Evolutionary conservation across 2,113 vertebrate genomes (phyloP).

Genomic region (Colinus virginianus): DNA sequence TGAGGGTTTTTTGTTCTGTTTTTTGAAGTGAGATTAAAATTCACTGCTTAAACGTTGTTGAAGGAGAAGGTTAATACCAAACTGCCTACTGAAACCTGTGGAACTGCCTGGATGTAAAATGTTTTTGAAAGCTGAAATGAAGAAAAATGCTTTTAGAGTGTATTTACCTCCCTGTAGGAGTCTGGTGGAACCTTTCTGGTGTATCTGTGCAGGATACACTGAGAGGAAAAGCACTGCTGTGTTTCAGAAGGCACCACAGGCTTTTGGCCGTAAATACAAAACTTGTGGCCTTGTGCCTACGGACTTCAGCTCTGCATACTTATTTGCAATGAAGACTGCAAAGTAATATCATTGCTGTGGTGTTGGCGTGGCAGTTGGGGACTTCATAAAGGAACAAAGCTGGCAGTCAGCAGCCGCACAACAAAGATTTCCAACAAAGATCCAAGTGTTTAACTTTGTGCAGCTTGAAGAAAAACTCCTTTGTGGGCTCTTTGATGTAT

Average conservation of each 20-base stretch:
- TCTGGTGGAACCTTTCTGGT: background rate
- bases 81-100: background rate
- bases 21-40: background rate
- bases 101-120: background rate
- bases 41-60: background rate
- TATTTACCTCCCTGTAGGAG: background rate
- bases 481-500: background rate
- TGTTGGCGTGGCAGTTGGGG: accelerated
- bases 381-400: background rate
- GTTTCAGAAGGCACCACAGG: background rate
- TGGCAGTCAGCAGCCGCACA: background rate
- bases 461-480: background rate
- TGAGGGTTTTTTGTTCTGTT: background rate
- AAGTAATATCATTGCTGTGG: background rate
- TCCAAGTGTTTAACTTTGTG: background rate
- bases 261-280: background rate
- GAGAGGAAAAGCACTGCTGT: background rate
- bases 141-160: background rate
- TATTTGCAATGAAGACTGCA: background rate
- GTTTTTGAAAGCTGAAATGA: background rate
- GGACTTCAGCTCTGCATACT: accelerated
- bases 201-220: background rate
- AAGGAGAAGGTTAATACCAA: background rate
- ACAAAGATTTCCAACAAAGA: background rate
- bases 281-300: accelerated